These are phyloP conservation scores for Taenioides sp. DNA, from an alignment of 2,797 vertebrate species.

Conservation along the genomic window DNA sequence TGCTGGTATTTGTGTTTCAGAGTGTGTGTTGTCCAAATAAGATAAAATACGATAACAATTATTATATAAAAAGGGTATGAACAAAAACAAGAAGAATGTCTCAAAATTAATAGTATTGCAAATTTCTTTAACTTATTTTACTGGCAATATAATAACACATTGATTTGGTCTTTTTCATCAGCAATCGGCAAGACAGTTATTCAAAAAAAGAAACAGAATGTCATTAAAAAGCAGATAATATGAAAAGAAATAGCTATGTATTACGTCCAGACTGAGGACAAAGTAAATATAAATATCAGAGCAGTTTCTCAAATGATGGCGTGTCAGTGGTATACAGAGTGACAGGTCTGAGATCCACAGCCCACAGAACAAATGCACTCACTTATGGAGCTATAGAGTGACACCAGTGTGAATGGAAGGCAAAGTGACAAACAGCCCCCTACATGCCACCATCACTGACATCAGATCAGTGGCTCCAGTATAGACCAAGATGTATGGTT, in stretches of 20 bases:
- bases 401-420: conserved; percentile 47
- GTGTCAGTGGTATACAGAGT: background rate
- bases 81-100: background rate
- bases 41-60: too few species aligned
- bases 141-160: background rate
- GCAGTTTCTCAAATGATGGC: conserved; percentile 4
- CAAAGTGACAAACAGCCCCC: conserved; percentile 43
- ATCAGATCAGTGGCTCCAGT: background rate
- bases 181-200: background rate
- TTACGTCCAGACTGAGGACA: background rate
- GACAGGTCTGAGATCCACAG: conserved; percentile 12
- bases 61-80: too few species aligned
- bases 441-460: conserved; percentile 16
- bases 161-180: background rate
- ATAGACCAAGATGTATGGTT: conserved; percentile 1
- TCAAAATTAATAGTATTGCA: background rate
- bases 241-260: background rate
- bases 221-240: background rate
- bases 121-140: background rate
- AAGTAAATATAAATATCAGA: conserved; percentile 31
- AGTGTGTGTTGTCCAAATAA: too few species aligned
- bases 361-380: conserved; percentile 18
- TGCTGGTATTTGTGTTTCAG: too few species aligned
- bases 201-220: background rate
- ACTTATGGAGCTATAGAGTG: conserved; percentile 37